Evolutionary conservation across 2,113 vertebrate genomes (phyloP).

Genomic region (Misgurnus mizolepis): DNA sequence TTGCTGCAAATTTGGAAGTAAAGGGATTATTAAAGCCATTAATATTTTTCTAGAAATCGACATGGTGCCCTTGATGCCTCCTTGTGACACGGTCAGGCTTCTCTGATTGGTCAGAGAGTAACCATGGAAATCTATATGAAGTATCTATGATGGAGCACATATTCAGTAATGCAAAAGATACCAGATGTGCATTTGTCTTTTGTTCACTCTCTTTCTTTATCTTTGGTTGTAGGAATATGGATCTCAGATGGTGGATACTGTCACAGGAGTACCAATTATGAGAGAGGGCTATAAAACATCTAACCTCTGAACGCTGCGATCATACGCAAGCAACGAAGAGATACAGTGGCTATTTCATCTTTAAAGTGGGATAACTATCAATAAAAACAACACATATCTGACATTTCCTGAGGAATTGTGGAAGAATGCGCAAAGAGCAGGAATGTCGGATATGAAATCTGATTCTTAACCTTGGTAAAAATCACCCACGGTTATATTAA

Average conservation of each 20-base stretch:
- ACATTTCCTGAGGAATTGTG: conserved; percentile 28
- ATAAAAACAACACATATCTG: conserved; percentile 18
- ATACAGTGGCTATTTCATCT: conserved; percentile 38
- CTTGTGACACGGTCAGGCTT: conserved; percentile 38
- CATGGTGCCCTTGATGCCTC: conserved; percentile 45
- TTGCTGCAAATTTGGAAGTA: background rate
- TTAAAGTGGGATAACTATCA: conserved; percentile 17
- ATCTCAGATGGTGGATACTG: conserved; percentile 67
- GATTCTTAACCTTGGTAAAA: background rate
- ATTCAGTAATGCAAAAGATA: conserved; percentile 50
- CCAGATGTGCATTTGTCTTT: conserved; percentile 58
- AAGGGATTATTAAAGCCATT: conserved; percentile 50
- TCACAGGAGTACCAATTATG: conserved; percentile 55
- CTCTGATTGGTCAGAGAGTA: conserved; percentile 57
- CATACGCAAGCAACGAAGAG: conserved; percentile 35
- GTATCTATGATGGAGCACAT: conserved; percentile 44
- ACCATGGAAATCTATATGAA: conserved; percentile 49
- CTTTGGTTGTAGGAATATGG: conserved; percentile 50
- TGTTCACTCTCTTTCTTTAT: background rate
- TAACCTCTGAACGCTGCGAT: conserved; percentile 44
- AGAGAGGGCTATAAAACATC: conserved; percentile 53
- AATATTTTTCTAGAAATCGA: conserved; percentile 46
- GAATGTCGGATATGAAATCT: background rate
- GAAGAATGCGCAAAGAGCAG: background rate
- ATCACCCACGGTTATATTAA: background rate